phyloP scores from a whole-genome alignment of 2,113 vertebrate species.

The Cyanoramphus novaezelandiae region DNA sequence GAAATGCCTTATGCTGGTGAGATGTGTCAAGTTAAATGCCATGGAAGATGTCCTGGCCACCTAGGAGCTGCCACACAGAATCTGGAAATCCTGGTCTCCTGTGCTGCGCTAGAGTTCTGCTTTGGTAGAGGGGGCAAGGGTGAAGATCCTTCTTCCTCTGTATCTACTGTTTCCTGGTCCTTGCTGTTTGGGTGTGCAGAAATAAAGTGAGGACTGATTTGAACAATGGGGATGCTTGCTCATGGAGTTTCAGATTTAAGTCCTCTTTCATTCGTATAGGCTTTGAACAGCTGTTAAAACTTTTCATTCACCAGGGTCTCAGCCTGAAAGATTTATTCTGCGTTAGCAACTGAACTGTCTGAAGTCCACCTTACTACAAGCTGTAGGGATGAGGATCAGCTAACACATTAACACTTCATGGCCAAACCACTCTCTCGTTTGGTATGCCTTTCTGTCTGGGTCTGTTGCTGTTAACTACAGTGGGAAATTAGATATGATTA shows the following conservation, averaged over 20 bases:
- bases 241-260: neutral
- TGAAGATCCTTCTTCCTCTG: neutral
- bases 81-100: neutral
- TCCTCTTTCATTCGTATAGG: neutral
- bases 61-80: neutral
- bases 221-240: neutral
- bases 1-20: neutral
- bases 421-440: neutral
- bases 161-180: neutral
- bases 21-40: neutral
- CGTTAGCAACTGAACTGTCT: neutral
- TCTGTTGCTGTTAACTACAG: neutral
- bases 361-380: neutral
- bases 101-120: neutral
- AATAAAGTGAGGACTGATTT: neutral
- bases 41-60: neutral
- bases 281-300: neutral
- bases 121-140: neutral
- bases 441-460: neutral
- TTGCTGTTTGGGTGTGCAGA: neutral
- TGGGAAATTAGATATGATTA: neutral
- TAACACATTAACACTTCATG: neutral
- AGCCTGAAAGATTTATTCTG: neutral
- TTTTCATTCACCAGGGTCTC: neutral
- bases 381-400: neutral